Base-by-base conservation (phyloP, 2,888 invertebrate genomes). In the Leptinotarsa peninsularis region DNA sequence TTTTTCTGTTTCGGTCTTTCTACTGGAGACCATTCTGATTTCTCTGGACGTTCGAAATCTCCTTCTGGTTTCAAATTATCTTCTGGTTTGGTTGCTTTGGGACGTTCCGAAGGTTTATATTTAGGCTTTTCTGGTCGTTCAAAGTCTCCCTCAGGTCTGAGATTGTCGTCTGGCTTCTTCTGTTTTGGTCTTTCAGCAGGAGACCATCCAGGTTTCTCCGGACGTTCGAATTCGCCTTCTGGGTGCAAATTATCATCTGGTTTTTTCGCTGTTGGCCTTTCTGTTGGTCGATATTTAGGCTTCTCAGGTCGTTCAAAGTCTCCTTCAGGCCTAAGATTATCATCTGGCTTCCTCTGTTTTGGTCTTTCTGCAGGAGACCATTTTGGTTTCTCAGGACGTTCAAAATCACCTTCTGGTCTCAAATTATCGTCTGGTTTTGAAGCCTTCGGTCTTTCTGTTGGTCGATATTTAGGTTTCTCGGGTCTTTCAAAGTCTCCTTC, bases 251-350 rank as follows among this genome's bases (percentile, higher is more conserved):
- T 87, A 76, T 89, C 89, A 17, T 82, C 80, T 10, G 84, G 88
- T 81, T 80, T 85, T 7, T 78, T 84, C 18, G 82, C 85, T 68
- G 81, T 84, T 4, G 89, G 88, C 18, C 86, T 80, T 67, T 87
- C 85, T 18, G 86, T 86, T 58, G 84, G 83, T 18, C 67, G 66
- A 68, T 81, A 87, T 66, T 84, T 72, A 17, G 84, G 80, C 18
- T 82, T 81, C 56, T 81, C 78, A n/a, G 83, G 83, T 4, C 85
- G 67, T 67, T 87, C 86, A 70, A 89, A 87, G 18, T 89, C 88
- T 90, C 87, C 86, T 78, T 87, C 88, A 2, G 88, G 88, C 49
- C 80, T 84, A 4, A 93, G 86, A 85, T 93, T 93, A 77, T 91
- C 91, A 76, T 88, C 83, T 1, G 92, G 93, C 81, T 78, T 88